phyloP scores from a whole-genome alignment of 2,797 vertebrate genomes.

The Scomberomorus guttatus region DNA sequence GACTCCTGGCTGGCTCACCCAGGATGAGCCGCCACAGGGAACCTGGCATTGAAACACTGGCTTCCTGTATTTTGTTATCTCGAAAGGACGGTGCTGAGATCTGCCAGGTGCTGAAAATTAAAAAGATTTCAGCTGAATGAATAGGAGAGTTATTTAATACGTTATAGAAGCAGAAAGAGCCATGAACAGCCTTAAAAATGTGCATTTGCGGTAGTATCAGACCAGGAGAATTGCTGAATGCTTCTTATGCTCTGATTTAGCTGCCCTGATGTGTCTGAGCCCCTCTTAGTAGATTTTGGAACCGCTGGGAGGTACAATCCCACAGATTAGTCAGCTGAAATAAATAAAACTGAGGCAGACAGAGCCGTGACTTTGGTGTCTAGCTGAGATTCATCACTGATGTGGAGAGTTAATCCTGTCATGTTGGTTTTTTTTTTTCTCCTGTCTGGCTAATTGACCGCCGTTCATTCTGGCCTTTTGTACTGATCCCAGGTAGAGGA shows the following conservation, averaged over 20 bases:
- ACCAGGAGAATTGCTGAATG: slow-evolving; percentile 15
- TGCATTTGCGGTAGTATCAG: slow-evolving; percentile 7
- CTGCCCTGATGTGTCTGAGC: slow-evolving; percentile 53
- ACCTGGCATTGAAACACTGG: slow-evolving; percentile 18
- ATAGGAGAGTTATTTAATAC: neutral
- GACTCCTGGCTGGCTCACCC: slow-evolving; percentile 51
- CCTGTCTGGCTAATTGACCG: slow-evolving; percentile 38
- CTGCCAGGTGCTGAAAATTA: neutral
- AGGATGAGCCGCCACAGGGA: slow-evolving; percentile 44
- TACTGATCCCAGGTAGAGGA: slow-evolving; percentile 12
- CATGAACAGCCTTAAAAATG: neutral
- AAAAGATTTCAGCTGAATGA: slow-evolving; percentile 2
- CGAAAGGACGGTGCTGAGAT: slow-evolving; percentile 2
- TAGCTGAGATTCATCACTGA: slow-evolving; percentile 25
- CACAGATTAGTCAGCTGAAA: slow-evolving; percentile 60
- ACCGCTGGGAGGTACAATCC: slow-evolving; percentile 14
- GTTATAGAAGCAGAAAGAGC: neutral
- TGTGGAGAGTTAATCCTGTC: slow-evolving; percentile 42
- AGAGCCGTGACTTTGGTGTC: slow-evolving; percentile 3
- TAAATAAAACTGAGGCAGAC: slow-evolving; percentile 42
- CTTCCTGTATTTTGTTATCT: slow-evolving; percentile 23
- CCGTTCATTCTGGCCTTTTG: slow-evolving; percentile 41
- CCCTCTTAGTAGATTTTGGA: slow-evolving; percentile 57
- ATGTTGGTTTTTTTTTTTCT: slow-evolving; percentile 15
- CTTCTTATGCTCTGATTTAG: slow-evolving; percentile 44